These are phyloP conservation scores for Pachypanchax playfairii DNA, from an alignment of 2,113 vertebrate species.

Conservation along the genomic window DNA sequence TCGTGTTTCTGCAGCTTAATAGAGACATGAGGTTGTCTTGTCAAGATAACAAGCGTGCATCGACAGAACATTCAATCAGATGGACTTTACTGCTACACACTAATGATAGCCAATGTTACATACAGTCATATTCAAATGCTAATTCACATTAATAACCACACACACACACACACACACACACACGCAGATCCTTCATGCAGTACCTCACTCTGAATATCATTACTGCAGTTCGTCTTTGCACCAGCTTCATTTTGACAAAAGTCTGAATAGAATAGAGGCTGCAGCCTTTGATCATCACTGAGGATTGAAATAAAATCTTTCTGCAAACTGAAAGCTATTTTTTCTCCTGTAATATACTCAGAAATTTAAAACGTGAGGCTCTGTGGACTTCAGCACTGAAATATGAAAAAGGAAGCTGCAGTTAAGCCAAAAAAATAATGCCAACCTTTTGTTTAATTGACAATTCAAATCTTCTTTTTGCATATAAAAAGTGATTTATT, in stretches of 20 bases:
- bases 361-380: slow-evolving; percentile 7
- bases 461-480: background rate
- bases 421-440: background rate
- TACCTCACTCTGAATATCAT: slow-evolving; percentile 42
- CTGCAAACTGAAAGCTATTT: slow-evolving; percentile 14
- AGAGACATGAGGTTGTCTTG: slow-evolving; percentile 24
- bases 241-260: slow-evolving; percentile 40
- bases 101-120: slow-evolving; percentile 4
- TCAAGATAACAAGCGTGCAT: slow-evolving; percentile 17
- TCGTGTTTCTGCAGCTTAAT: slow-evolving; percentile 23
- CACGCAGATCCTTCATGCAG: slow-evolving; percentile 5
- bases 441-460: background rate
- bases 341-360: slow-evolving; percentile 11
- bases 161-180: slow-evolving; percentile 24
- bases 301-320: slow-evolving; percentile 35
- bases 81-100: slow-evolving; percentile 12
- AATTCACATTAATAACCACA: slow-evolving; percentile 24
- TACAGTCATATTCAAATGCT: slow-evolving; percentile 22
- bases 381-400: background rate
- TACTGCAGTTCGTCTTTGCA: slow-evolving; percentile 29
- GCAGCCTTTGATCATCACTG: slow-evolving; percentile 54
- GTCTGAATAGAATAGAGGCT: slow-evolving; percentile 37
- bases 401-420: background rate
- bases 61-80: slow-evolving; percentile 14
- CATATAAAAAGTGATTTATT: background rate